A percentile compares a stretch with the other conserved stretches of the same genome.
Conservation (phyloP, 2,797 vertebrate species). For the Crocidura indochinensis region DNA sequence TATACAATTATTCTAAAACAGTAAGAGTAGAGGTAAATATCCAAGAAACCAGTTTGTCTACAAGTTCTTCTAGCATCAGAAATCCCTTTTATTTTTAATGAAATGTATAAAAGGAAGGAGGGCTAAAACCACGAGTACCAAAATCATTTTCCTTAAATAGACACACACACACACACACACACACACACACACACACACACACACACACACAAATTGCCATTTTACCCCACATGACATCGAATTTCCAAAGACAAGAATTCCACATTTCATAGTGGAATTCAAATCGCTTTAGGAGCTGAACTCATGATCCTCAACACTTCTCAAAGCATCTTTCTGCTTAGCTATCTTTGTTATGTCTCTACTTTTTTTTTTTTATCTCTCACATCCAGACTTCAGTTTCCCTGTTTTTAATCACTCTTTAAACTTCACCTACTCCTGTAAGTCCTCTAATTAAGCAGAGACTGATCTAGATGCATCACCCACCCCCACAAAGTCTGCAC, state of each 20-base stretch:
- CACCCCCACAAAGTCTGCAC: slow-evolving; percentile 65
- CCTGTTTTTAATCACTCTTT: slow-evolving; percentile 75
- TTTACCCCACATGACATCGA: neutral
- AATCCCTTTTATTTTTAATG: neutral
- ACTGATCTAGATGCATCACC: slow-evolving; percentile 72
- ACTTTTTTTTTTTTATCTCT: slow-evolving; percentile 48
- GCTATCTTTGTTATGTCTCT: slow-evolving; percentile 56
- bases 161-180: too few relatives aligned
- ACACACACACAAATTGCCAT: slow-evolving; percentile 35
- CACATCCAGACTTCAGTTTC: slow-evolving; percentile 73
- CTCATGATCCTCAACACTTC: slow-evolving; percentile 31
- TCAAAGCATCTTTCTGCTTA: neutral
- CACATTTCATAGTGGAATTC: neutral
- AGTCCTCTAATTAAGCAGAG: slow-evolving; percentile 81
- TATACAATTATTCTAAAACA: slow-evolving; percentile 19
- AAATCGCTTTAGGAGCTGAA: slow-evolving; percentile 42
- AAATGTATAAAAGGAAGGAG: slow-evolving; percentile 30
- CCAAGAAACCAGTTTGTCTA: neutral
- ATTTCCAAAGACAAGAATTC: slow-evolving; percentile 58
- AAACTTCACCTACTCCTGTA: slow-evolving; percentile 69
- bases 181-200: too few relatives aligned
- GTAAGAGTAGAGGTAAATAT: slow-evolving; percentile 6
- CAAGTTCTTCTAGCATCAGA: slow-evolving; percentile 44
- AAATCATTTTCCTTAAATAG: slow-evolving; percentile 53
- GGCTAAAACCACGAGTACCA: slow-evolving; percentile 17